Evolutionary conservation across 2,797 vertebrate species (phyloP), one percentile per base, ranked within the genome.

Genomic region (Sylvia borin): DNA sequence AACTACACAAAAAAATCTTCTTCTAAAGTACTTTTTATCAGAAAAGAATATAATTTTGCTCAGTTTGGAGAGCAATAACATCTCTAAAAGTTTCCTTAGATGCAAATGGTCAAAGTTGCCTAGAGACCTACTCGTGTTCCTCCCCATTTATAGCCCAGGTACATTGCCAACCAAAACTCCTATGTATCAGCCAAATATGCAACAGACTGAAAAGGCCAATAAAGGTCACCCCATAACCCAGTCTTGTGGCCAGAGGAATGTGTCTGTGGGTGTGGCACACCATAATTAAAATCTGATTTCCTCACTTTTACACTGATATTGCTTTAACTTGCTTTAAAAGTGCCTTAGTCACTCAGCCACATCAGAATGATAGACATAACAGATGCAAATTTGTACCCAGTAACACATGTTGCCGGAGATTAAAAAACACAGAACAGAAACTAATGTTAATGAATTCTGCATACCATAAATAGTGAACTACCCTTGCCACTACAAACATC

Each of bases 401-500:
- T 78, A 92, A 96, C 91, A 95, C 87, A 64, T 90, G 84, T 81
- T 94, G 62, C 88, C 95, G 38, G 42, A 93, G 78, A 97, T 94
- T 96, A 58, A 97, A 97, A 97, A 95, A 76, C 92, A 97, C 67
- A 91, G 74, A 96, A 70, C 72, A 93, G 67, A 79, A 87, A 94
- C 74, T 91, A 97, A 96, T 27, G 38, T 83, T 92, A 97, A 97
- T 97, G 94, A 94, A 96, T 94, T 95, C 91, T 96, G 85, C 93
- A 90, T 94, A 83, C 85, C 90, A 83, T 91, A 93, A 94, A 95
- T 79, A 95, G 87, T 53, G 72, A 96, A 96, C 93, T 94, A 85
- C 73, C 75, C 88, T 93, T 96, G 93, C 66, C 67, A 88, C 90
- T 92, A 80, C 55, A 97, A 96, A 93, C 84, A 92, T 40, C 54